Evolutionary conservation across 1,140 invertebrate species (phyloP).

Genomic region (Sminthurides bifidus): DNA sequence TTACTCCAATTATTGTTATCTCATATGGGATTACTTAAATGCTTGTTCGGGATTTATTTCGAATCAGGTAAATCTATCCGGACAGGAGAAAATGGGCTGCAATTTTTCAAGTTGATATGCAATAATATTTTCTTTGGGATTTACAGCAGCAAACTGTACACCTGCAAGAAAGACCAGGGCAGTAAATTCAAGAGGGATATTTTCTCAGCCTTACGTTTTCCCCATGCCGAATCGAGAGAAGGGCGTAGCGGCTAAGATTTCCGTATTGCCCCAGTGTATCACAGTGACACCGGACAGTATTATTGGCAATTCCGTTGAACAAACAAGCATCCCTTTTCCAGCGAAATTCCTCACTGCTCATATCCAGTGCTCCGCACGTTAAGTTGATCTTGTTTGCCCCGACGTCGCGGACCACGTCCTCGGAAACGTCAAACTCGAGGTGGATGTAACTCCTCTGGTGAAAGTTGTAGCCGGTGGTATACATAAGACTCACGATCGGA

Average conservation of each 20-base stretch:
- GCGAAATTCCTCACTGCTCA: not conserved
- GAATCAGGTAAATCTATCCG: too few species aligned
- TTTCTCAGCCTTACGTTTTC: slow-evolving; percentile 7
- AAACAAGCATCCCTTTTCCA: slow-evolving; percentile 10
- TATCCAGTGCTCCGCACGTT: slow-evolving; percentile 9
- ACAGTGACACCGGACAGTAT: slow-evolving; percentile 16
- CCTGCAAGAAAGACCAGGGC: not conserved
- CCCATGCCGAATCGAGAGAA: not conserved
- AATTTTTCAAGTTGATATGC: too few species aligned
- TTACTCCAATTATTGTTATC: too few species aligned
- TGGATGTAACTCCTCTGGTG: not conserved
- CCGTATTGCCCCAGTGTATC: slow-evolving; percentile 17
- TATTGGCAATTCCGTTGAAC: slow-evolving; percentile 7
- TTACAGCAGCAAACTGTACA: not conserved
- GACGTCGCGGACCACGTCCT: not conserved
- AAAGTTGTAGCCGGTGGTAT: not conserved
- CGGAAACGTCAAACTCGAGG: slow-evolving; percentile 10
- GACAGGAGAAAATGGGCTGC: too few species aligned
- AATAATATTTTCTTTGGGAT: too few species aligned
- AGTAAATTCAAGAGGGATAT: not conserved
- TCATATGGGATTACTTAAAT: too few species aligned
- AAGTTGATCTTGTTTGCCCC: slow-evolving; percentile 1
- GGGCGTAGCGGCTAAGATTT: too few species aligned
- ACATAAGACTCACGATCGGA: not conserved
- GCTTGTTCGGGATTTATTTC: too few species aligned